phyloP scores from a whole-genome alignment of 1,140 invertebrate species.

The Orchesella cincta region DNA sequence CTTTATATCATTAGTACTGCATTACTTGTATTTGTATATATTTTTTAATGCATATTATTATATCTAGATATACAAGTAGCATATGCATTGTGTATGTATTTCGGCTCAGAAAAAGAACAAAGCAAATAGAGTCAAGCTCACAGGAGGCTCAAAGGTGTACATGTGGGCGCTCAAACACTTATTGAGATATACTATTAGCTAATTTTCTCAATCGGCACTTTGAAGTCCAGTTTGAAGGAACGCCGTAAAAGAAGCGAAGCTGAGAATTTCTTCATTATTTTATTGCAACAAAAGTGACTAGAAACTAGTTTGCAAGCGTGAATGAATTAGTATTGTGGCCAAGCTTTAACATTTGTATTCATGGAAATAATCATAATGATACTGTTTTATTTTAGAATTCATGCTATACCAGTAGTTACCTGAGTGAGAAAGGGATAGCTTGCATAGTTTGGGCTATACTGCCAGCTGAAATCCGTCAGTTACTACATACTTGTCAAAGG shows the following conservation, averaged over 20 bases:
- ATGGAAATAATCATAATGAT: background rate
- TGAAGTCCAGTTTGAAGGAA: slow-evolving; percentile 21
- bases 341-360: background rate
- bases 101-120: no score
- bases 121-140: background rate
- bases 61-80: no score
- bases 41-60: no score
- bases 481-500: no score
- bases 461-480: no score
- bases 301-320: slow-evolving; percentile 16
- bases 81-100: no score
- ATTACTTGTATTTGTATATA: no score
- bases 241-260: background rate
- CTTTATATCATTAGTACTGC: no score
- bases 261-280: slow-evolving; percentile 24
- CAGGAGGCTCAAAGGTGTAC: background rate
- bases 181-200: slow-evolving; percentile 28
- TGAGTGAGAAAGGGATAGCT: no score
- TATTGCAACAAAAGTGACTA: slow-evolving; percentile 8
- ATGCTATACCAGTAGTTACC: no score
- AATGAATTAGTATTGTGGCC: slow-evolving; percentile 10
- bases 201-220: slow-evolving; percentile 23
- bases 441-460: no score
- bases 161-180: slow-evolving; percentile 10
- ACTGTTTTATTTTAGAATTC: no score